Conservation (phyloP, 2,888 invertebrate genomes). For the Globia sparganii region DNA sequence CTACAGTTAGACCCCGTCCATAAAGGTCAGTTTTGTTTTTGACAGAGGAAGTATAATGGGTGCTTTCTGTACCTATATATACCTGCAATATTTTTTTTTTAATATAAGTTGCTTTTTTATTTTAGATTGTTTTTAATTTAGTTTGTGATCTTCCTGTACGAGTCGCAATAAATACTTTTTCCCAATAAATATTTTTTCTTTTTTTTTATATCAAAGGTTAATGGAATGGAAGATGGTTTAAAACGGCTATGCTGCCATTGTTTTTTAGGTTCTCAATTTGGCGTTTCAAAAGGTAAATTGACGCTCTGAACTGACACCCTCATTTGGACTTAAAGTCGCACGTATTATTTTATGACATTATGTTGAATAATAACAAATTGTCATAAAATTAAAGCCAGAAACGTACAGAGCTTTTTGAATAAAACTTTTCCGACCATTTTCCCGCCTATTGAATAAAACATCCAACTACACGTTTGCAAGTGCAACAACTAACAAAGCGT, state of each 20-base stretch:
- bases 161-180: too few species aligned
- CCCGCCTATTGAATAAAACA: slow-evolving; percentile 12
- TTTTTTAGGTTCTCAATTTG: background rate
- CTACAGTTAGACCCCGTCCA: slow-evolving; percentile 47
- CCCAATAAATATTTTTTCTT: too few species aligned
- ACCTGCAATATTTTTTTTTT: too few species aligned
- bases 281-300: background rate
- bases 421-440: background rate
- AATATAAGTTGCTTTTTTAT: too few species aligned
- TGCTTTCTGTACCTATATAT: slow-evolving; percentile 3
- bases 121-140: too few species aligned
- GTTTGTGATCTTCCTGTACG: too few species aligned
- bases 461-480: slow-evolving; percentile 4
- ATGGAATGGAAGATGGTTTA: slow-evolving; percentile 17
- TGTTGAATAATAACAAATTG: background rate
- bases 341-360: background rate
- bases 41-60: background rate
- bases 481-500: slow-evolving; percentile 34
- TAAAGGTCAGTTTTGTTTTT: slow-evolving; percentile 36
- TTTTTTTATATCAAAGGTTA: slow-evolving; percentile 16
- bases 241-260: background rate
- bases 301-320: background rate
- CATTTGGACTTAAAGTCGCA: background rate
- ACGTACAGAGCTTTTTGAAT: background rate
- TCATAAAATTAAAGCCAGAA: background rate